Evolutionary conservation across 1,140 invertebrate genomes (phyloP), one percentile per base, ranked within the genome.

Genomic region (Neodiprion pinetum): DNA sequence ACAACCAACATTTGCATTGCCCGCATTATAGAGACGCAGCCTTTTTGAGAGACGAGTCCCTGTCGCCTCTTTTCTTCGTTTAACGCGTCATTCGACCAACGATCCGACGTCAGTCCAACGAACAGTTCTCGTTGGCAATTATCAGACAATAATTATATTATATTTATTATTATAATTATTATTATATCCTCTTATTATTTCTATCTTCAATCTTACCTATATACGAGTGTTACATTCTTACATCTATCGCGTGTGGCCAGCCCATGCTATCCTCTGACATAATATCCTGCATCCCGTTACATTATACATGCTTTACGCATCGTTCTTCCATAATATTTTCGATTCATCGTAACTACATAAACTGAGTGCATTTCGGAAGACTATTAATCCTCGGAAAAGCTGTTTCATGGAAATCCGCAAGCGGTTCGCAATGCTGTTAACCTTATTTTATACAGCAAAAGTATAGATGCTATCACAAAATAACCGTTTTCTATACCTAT

Each of bases 11-110:
- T 40, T 40, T 40, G 28, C 28, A 40, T 40, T 40, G 5, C 28
- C 28, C 28, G 28, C 28, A 40, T 40, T 40, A 40, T 40, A 40
- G 1, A 40, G 28, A 40, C 28, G 28, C 17, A 21, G 17, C 28
- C 28, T 40, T 40, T 40, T 40, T 40, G 28, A 7, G 53, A 61
- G 11, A 61, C 28, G 53, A 73, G 84, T 85, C 84, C 85, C 81
- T 70, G 81, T 86, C 83, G 83, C 79, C 82, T 81, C 83, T 86
- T 88, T 84, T 73, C 7, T 17, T 72, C 77, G 40, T 79, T 79
- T 85, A 85, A 80, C 82, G 82, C 80, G 83, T 87, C 87, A 85
- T 86, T 85, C 81, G 84, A 86, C 84, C 85, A 86, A 88, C 86
- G 84, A 76, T 72, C 77, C 12, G 70, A 79, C 84, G 86, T 89